Evolutionary conservation across 2,113 vertebrate genomes (phyloP).

Genomic region (Sterna hirundo): DNA sequence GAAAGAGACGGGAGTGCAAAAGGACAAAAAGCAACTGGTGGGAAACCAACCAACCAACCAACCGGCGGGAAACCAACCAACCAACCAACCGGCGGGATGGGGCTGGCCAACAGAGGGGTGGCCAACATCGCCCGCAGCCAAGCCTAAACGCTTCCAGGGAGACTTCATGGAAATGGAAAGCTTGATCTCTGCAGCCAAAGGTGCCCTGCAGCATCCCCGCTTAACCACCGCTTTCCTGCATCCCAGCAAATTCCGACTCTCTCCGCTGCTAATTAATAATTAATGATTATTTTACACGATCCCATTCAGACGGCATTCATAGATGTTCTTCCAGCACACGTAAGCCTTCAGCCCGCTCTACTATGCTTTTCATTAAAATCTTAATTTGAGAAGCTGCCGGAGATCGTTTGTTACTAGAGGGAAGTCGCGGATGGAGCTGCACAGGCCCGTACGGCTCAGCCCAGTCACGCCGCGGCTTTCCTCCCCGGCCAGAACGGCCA

Average conservation of each 20-base stretch:
- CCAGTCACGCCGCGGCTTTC: neutral
- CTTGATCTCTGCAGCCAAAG: neutral
- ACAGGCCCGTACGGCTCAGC: neutral
- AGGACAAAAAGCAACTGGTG: too few species aligned
- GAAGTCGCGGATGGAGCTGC: rapidly evolving
- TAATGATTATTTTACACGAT: neutral
- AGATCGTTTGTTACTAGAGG: neutral
- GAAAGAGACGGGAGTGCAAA: neutral
- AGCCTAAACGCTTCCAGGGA: neutral
- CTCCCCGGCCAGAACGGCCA: too few species aligned
- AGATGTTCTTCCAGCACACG: neutral
- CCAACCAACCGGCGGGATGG: too few species aligned
- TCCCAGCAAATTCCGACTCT: neutral
- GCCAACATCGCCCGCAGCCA: neutral
- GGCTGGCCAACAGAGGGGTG: too few species aligned
- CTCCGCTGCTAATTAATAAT: neutral
- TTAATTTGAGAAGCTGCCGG: neutral
- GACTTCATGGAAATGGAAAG: neutral
- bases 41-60: too few species aligned
- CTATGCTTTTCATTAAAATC: neutral
- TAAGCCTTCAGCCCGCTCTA: neutral
- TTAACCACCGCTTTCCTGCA: neutral
- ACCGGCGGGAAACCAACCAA: too few species aligned
- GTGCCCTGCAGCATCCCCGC: rapidly evolving
- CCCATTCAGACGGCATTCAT: neutral